Percentiles rank a stretch among this genome's conserved stretches.
phyloP scores from a whole-genome alignment of 2,888 invertebrate species.

The Xylocampa areola region DNA sequence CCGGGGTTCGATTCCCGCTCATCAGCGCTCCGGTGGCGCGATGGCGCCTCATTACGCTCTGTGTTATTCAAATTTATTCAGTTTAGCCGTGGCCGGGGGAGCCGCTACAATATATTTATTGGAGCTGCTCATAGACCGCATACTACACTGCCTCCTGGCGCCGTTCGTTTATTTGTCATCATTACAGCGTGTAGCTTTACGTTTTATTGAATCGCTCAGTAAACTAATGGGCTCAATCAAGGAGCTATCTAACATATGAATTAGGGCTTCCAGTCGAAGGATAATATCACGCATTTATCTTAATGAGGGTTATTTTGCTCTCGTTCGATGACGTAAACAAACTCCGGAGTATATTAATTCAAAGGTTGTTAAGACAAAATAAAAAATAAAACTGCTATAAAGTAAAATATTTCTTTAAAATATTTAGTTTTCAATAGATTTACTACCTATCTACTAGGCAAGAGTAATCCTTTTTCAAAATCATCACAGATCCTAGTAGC shows the following conservation, averaged over 20 bases:
- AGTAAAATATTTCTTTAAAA: too few relatives aligned
- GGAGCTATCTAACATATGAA: constrained; percentile 28
- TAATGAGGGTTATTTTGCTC: constrained; percentile 18
- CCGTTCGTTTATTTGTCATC: constrained; percentile 52
- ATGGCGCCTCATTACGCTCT: constrained; percentile 70
- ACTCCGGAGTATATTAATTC: constrained; percentile 1
- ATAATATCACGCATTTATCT: constrained; percentile 24
- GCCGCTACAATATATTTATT: constrained; percentile 50
- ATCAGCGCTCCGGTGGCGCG: constrained; percentile 66
- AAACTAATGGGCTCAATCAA: constrained; percentile 44
- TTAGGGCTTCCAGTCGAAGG: constrained; percentile 7
- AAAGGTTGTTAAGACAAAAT: constrained; percentile 1
- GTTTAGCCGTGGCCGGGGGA: constrained; percentile 61
- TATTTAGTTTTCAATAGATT: too few relatives aligned
- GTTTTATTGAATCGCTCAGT: constrained; percentile 42
- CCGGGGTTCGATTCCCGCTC: constrained; percentile 71
- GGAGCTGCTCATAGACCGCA: constrained; percentile 35
- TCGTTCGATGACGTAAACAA: not conserved
- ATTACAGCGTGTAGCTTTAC: constrained; percentile 38
- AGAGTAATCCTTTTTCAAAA: too few relatives aligned
- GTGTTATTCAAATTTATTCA: constrained; percentile 82
- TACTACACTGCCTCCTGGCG: constrained; percentile 31
- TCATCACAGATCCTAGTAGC: too few relatives aligned
- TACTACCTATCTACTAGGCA: too few relatives aligned
- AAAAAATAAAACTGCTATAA: not conserved